Base-by-base conservation (phyloP, 2,797 vertebrate genomes). In the Cyclopterus lumpus region DNA sequence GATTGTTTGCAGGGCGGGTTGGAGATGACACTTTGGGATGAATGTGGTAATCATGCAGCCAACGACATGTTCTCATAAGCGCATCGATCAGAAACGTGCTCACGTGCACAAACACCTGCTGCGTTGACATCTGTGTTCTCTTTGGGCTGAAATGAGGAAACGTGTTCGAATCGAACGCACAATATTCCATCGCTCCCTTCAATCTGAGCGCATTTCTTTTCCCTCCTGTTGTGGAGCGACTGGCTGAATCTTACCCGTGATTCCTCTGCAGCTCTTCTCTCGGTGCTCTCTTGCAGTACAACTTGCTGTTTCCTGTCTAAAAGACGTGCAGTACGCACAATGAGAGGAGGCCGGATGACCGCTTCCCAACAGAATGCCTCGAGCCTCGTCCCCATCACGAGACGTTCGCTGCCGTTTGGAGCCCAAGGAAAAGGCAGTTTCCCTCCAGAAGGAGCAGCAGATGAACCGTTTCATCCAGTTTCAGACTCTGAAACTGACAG, bases 341-440 rank as follows among this genome's bases (percentile, higher is more conserved):
- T 11, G 49, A 84, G 84, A 81, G 80, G 28, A 85, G 32, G 64
- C 71, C 28, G 10, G 49, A 54, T 85, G 80, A 88, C 88, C 87
- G 83, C 73, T 80, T n/a, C n/a, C n/a, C n/a, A n/a, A n/a, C n/a
- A n/a, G n/a, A n/a, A n/a, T n/a, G n/a, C n/a, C n/a, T n/a, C n/a
- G n/a, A n/a, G n/a, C n/a, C n/a, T n/a, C n/a, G n/a, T n/a, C n/a
- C n/a, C n/a, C n/a, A n/a, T n/a, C n/a, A n/a, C n/a, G n/a, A n/a
- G 70, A 71, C 46, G 61, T 36, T 59, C 11, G 2, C 66, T 7
- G 77, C 44, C 48, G 42, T 59, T 71, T 55, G 51, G 34, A 71
- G 72, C 54, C 70, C 16, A 71, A 80, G 36, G n/a, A n/a, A 79
- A 78, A 85, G 78, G 49, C 75, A 74, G 86, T 83, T 86, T 88